Conservation (phyloP, 2,113 vertebrate genomes). For the Manacus vitellinus region DNA sequence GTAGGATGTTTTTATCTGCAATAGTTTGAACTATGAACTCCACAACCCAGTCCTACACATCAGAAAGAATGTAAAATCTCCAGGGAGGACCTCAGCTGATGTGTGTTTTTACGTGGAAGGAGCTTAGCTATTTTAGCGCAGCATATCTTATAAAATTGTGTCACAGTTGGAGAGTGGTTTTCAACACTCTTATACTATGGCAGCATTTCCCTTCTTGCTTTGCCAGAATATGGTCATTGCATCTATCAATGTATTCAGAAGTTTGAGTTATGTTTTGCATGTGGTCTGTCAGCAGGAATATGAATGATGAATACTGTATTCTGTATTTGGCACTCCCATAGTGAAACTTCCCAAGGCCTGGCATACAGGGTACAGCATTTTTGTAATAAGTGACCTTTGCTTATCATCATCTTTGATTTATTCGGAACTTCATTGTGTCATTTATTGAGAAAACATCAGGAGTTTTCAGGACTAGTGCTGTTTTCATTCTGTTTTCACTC, state of each 20-base stretch:
- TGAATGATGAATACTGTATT: neutral
- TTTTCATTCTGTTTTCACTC: neutral
- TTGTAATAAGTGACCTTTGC: neutral
- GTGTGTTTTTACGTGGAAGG: neutral
- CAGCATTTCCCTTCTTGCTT: neutral
- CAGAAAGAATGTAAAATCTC: neutral
- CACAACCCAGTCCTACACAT: neutral
- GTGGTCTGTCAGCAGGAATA: neutral
- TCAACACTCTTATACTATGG: neutral
- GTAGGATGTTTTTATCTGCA: neutral
- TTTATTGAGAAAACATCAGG: neutral
- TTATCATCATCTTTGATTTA: neutral
- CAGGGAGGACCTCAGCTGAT: neutral
- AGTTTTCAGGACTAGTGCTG: neutral
- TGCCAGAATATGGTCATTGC: neutral
- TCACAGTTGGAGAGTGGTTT: neutral
- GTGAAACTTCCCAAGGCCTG: neutral
- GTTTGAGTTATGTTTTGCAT: neutral
- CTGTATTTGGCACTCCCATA: neutral
- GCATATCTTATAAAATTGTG: neutral
- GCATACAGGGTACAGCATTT: neutral
- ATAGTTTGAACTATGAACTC: neutral
- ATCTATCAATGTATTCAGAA: neutral
- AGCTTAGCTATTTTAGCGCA: neutral
- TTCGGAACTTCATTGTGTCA: neutral